Evolutionary conservation across 1,140 invertebrate species (phyloP).

Genomic region (Zophobas atratus): DNA sequence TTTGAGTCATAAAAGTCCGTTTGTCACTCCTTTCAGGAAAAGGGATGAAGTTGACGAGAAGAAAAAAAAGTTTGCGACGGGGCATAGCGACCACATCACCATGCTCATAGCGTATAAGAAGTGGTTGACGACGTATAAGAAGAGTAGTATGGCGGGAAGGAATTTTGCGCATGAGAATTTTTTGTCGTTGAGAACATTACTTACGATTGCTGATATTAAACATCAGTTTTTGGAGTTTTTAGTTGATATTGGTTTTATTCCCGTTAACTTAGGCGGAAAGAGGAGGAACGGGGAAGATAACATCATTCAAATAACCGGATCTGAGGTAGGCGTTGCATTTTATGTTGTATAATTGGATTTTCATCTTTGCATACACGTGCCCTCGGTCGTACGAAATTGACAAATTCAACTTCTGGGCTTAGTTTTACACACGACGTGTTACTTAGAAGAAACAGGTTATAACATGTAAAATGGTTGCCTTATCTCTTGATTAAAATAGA

Average conservation of each 20-base stretch:
- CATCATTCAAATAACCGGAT: slow-evolving; percentile 78
- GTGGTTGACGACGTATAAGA: slow-evolving; percentile 78
- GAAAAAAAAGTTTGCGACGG: slow-evolving; percentile 80
- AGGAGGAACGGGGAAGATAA: slow-evolving; percentile 77
- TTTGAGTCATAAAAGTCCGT: slow-evolving; percentile 89
- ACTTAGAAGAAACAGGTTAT: too few species aligned
- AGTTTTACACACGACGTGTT: too few species aligned
- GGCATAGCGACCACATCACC: slow-evolving; percentile 87
- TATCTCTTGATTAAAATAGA: too few species aligned
- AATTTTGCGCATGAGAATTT: slow-evolving; percentile 83
- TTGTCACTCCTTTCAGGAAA: slow-evolving; percentile 83
- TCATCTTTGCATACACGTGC: too few species aligned
- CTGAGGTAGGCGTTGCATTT: slow-evolving; percentile 68
- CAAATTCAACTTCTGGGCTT: too few species aligned
- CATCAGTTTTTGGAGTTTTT: slow-evolving; percentile 88
- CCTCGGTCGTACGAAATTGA: too few species aligned
- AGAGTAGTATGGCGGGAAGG: slow-evolving; percentile 74
- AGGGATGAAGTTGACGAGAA: slow-evolving; percentile 80
- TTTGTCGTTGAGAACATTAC: slow-evolving; percentile 80
- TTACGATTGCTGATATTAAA: slow-evolving; percentile 85
- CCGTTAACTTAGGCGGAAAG: slow-evolving; percentile 71
- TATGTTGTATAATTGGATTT: too few species aligned
- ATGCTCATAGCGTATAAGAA: slow-evolving; percentile 86
- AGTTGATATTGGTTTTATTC: slow-evolving; percentile 85
- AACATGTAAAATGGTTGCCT: too few species aligned